A percentile compares a stretch with the other conserved stretches of the same genome.
Evolutionary conservation across 2,888 invertebrate genomes (phyloP).

Genomic region (Ryuthela nishihirai): DNA sequence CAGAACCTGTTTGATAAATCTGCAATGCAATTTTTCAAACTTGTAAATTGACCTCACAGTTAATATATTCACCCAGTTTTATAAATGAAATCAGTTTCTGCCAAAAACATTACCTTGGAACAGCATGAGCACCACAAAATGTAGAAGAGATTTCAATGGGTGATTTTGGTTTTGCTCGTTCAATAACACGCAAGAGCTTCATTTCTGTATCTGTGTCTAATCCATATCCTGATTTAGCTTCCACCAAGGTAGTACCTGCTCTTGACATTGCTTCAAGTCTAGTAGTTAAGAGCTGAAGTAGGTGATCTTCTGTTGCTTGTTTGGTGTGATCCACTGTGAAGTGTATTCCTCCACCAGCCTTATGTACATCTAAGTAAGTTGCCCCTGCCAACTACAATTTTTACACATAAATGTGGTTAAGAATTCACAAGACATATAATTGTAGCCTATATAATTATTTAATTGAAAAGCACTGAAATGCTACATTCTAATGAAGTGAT

Average conservation of each 20-base stretch:
- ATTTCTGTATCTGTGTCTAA: constrained; percentile 57
- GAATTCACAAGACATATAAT: too few relatives aligned
- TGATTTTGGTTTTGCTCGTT: constrained; percentile 50
- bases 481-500: too few relatives aligned
- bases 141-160: constrained; percentile 58
- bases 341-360: constrained; percentile 61
- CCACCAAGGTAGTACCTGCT: constrained; percentile 55
- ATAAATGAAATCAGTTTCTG: background rate
- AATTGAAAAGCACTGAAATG: too few relatives aligned
- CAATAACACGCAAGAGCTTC: constrained; percentile 57
- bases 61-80: background rate
- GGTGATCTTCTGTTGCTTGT: constrained; percentile 54
- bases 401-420: too few relatives aligned
- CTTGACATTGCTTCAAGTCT: constrained; percentile 50
- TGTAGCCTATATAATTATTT: too few relatives aligned
- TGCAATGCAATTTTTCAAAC: background rate
- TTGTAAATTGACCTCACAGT: background rate
- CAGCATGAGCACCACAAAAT: constrained; percentile 61
- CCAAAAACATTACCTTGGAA: constrained; percentile 60
- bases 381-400: constrained; percentile 59
- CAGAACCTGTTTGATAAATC: too few relatives aligned
- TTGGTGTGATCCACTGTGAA: constrained; percentile 59
- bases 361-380: constrained; percentile 60
- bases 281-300: constrained; percentile 51
- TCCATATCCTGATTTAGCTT: constrained; percentile 59